Conservation (phyloP, 2,888 invertebrate species). For the Prionchulus punctatus region DNA sequence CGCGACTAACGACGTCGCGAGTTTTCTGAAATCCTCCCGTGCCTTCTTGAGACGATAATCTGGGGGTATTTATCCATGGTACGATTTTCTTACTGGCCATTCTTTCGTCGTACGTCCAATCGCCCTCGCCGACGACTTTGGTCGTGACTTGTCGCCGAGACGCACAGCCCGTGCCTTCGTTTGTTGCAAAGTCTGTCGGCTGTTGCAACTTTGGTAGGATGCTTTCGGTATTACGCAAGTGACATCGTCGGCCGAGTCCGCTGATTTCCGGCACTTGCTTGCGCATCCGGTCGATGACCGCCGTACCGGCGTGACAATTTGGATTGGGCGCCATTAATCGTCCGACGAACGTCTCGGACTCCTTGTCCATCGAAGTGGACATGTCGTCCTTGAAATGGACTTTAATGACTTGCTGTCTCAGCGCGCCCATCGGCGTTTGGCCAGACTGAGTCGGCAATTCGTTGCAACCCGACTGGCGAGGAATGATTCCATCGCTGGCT, state of each 20-base stretch:
- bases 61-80: conserved; percentile 8
- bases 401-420: conserved; percentile 5
- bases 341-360: conserved; percentile 4
- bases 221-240: conserved; percentile 1
- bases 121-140: conserved; percentile 3
- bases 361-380: background rate
- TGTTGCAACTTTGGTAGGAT: conserved; percentile 7
- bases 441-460: conserved; percentile 4
- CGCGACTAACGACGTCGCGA: conserved; percentile 9
- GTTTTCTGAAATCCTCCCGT: conserved; percentile 8
- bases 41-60: conserved; percentile 6
- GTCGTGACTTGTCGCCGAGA: conserved; percentile 8
- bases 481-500: conserved; percentile 4
- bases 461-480: conserved; percentile 9
- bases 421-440: conserved; percentile 8
- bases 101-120: conserved; percentile 2
- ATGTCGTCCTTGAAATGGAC: conserved; percentile 1
- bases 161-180: conserved; percentile 2
- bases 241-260: background rate
- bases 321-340: conserved; percentile 8
- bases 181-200: background rate
- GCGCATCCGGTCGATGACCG: conserved; percentile 5
- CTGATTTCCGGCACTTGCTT: conserved; percentile 4
- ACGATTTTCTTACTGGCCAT: conserved; percentile 5
- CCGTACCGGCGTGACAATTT: conserved; percentile 9